These are phyloP conservation scores for Ceraclea dissimilis DNA, from an alignment of 2,888 invertebrate genomes.

Conservation along the genomic window DNA sequence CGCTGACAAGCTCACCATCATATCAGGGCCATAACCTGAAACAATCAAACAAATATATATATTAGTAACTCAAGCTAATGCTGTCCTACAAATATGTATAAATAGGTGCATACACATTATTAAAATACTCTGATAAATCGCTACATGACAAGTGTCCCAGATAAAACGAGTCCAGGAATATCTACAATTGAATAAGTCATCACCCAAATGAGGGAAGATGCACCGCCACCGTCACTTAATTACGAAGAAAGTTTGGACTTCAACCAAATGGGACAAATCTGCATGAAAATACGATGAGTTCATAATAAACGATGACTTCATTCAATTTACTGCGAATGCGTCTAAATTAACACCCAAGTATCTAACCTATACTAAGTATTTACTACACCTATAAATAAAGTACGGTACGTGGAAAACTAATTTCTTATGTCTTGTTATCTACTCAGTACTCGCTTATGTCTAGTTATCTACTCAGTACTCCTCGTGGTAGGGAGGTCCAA, in stretches of 20 bases:
- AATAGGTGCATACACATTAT: not conserved
- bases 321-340: not conserved
- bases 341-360: too few species aligned
- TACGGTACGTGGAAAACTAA: too few species aligned
- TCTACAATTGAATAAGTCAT: too few species aligned
- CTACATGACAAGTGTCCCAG: not conserved
- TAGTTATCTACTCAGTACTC: too few species aligned
- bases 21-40: constrained; percentile 17
- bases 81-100: constrained; percentile 1
- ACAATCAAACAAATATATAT: not conserved
- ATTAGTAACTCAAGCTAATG: not conserved
- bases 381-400: too few species aligned
- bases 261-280: constrained; percentile 11
- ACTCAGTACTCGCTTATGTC: too few species aligned
- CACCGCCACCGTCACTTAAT: not conserved
- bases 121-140: not conserved
- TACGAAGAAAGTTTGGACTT: constrained; percentile 9
- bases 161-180: not conserved
- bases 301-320: not conserved
- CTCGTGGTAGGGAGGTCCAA: too few species aligned
- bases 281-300: not conserved
- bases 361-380: too few species aligned
- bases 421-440: too few species aligned
- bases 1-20: constrained; percentile 48
- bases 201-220: not conserved